Evolutionary conservation across 1,140 invertebrate species (phyloP).

Genomic region (Cotesia vestalis): DNA sequence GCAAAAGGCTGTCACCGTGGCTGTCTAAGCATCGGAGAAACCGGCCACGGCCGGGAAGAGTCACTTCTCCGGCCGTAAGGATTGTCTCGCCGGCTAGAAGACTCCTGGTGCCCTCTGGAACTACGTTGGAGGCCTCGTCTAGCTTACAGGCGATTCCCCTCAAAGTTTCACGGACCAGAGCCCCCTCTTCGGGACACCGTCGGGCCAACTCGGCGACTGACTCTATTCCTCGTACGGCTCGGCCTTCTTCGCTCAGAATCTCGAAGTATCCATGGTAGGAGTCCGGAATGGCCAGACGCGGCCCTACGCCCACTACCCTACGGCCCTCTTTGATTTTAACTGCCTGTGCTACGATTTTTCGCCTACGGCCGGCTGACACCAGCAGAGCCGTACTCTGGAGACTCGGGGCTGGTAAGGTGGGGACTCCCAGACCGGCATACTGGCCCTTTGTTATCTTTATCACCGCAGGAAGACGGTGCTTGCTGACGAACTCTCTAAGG

Average conservation of each 20-base stretch:
- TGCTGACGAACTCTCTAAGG: slow-evolving; percentile 81
- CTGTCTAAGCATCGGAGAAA: slow-evolving; percentile 87
- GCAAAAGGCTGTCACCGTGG: slow-evolving; percentile 82
- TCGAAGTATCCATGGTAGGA: slow-evolving; percentile 93
- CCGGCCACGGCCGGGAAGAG: slow-evolving; percentile 73
- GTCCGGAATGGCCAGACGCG: slow-evolving; percentile 87
- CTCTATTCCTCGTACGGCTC: slow-evolving; percentile 88
- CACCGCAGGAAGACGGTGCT: slow-evolving; percentile 82
- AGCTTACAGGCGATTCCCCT: slow-evolving; percentile 79
- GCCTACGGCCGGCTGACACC: slow-evolving; percentile 81
- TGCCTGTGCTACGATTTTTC: slow-evolving; percentile 88
- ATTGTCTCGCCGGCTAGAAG: slow-evolving; percentile 77
- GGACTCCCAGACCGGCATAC: slow-evolving; percentile 87
- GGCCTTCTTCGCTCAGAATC: slow-evolving; percentile 90
- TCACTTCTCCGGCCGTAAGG: slow-evolving; percentile 75
- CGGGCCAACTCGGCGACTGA: slow-evolving; percentile 84
- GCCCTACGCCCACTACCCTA: slow-evolving; percentile 79
- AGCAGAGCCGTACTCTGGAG: slow-evolving; percentile 85
- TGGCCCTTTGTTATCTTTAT: slow-evolving; percentile 92
- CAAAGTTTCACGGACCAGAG: slow-evolving; percentile 85
- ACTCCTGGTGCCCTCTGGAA: slow-evolving; percentile 78
- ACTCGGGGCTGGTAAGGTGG: slow-evolving; percentile 82
- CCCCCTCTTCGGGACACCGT: slow-evolving; percentile 78
- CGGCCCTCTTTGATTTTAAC: slow-evolving; percentile 89
- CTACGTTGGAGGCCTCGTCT: slow-evolving; percentile 70